phyloP scores from a whole-genome alignment of 2,888 invertebrate species.

The Caenorhabditis sp. region DNA sequence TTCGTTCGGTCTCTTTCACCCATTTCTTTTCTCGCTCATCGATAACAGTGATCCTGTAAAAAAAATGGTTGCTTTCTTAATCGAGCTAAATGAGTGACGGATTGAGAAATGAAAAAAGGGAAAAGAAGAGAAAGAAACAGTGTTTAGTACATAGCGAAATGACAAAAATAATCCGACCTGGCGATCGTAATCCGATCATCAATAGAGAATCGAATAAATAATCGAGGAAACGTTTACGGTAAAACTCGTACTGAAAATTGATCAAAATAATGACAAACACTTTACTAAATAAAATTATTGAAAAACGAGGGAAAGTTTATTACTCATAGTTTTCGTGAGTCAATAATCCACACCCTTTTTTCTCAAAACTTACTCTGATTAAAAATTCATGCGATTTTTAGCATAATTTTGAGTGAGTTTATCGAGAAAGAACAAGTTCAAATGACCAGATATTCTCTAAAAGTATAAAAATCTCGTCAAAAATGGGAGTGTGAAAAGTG shows the following conservation, averaged over 20 bases:
- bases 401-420: background rate
- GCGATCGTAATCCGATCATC: slow-evolving; percentile 8
- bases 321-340: background rate
- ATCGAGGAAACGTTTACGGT: background rate
- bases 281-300: background rate
- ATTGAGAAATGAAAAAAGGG: background rate
- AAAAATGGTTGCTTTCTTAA: background rate
- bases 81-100: background rate
- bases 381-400: background rate
- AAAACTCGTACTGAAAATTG: background rate
- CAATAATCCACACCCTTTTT: background rate
- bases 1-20: slow-evolving; percentile 30
- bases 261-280: background rate
- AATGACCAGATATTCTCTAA: background rate
- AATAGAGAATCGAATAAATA: background rate
- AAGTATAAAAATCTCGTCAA: background rate
- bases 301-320: background rate
- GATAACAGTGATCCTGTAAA: background rate
- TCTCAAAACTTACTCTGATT: background rate
- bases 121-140: background rate
- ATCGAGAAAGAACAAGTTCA: background rate
- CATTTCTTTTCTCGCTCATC: slow-evolving; percentile 9
- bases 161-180: background rate
- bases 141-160: background rate
- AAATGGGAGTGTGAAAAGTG: background rate